Evolutionary conservation across 2,888 invertebrate species (phyloP), one percentile per base, ranked within the genome.

Genomic region (Cosmia trapezina): DNA sequence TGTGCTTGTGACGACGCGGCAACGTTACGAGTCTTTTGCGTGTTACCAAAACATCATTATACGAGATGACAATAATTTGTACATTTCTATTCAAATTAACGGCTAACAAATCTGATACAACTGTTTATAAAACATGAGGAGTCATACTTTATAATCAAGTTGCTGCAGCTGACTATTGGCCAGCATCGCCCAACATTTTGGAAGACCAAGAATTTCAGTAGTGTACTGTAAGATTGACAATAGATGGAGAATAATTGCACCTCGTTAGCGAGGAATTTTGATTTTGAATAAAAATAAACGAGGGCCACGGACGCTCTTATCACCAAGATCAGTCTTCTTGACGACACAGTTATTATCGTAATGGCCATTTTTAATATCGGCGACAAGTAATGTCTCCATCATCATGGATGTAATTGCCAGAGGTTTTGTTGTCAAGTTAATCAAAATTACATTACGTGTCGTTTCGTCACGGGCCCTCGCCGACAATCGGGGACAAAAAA

Each of bases 401-500:
- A 88, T 89, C 85, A 88, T 80, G 76, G 86, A 84, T 83, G 87
- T 88, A 90, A 90, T 91, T 91, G 90, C 88, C 83, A 82, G 81
- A 83, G 84, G 86, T 86, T 87, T 89, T 89, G 88, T 86, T 89
- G 87, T 89, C 87, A 87, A 92, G 92, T 93, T 93, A 93, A 96
- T 96, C 95, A 94, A 94, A 95, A 94, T 93, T 94, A 93, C 94
- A 95, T 96, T 95, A 94, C 91, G 89, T 88, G 90, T 90, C 89
- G 85, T 91, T 93, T 93, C 90, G 94, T 93, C 94, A 93, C 93
- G 93, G 90, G 73, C 85, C 81, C 88, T 84, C 87, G 83, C 81
- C 85, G 88, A 83, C 83, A 79, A 74, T 76, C 81, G 83, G 82
- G 62, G 84, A 84, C 92, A 92, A 95, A 95, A 94, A 87, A 78